Percentiles rank a stretch among this genome's conserved stretches.
These are phyloP conservation scores for Byasa hedistus DNA, from an alignment of 2,888 invertebrate genomes.

Conservation along the genomic window DNA sequence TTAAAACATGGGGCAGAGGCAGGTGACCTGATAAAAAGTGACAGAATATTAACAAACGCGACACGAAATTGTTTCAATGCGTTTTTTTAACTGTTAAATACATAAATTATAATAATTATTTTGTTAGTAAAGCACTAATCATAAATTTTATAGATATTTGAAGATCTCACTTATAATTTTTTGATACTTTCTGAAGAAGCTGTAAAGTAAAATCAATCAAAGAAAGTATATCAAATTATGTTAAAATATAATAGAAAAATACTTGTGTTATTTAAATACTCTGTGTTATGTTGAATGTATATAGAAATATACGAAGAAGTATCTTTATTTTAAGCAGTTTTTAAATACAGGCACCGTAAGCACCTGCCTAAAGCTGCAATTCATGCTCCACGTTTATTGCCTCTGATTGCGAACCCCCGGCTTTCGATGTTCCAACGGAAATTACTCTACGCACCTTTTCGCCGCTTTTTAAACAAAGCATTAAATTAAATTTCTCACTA, in stretches of 20 bases:
- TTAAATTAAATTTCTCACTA: conserved; percentile 7
- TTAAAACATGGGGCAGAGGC: conserved; percentile 47
- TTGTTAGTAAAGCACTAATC: too few species aligned
- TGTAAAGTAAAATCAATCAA: not conserved
- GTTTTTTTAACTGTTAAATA: conserved; percentile 18
- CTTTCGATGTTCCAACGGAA: conserved; percentile 49
- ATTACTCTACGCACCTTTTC: conserved; percentile 57
- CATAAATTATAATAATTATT: not conserved
- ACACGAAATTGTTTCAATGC: conserved; percentile 36
- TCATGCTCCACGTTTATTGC: conserved; percentile 42
- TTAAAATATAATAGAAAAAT: too few species aligned
- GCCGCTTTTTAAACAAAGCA: conserved; percentile 42
- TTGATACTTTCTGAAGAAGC: not conserved
- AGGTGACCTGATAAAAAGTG: conserved; percentile 65
- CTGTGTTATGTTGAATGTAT: too few species aligned
- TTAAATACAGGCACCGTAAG: conserved; percentile 37
- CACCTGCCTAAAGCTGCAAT: conserved; percentile 48
- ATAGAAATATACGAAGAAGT: not conserved
- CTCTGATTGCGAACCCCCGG: conserved; percentile 46
- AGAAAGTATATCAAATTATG: too few species aligned
- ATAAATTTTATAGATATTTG: not conserved
- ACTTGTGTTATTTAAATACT: too few species aligned
- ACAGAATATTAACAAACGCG: conserved; percentile 59
- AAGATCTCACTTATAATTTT: not conserved
- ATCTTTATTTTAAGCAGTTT: conserved; percentile 3